Evolutionary conservation across 2,113 vertebrate genomes (phyloP), one percentile per base, ranked within the genome.

Genomic region (Lophochroa leadbeateri): DNA sequence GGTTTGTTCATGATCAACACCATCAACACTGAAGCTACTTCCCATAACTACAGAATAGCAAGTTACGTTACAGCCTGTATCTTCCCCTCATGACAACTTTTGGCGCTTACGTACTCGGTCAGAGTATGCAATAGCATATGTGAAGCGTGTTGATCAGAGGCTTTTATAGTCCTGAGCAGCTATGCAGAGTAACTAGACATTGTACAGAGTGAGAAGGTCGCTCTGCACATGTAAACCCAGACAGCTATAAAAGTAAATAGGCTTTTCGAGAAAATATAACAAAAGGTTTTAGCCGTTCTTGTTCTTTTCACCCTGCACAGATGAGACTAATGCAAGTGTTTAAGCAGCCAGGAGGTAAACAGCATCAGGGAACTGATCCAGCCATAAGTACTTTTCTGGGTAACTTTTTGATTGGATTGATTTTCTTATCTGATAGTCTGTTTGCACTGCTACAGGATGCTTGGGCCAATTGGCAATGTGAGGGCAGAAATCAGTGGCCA

Each of bases 381-480:
- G 35, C 13, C 41, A 46, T 31, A 84, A 94, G 25, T 37, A 41
- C 57, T 91, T 75, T 79, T 47, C 74, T 68, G 69, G 37, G 5
- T 79, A 90, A 85, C 55, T 87, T 93, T 84, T 68, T 18, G 16
- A 31, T 39, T 85, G 70, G 50, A 71, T 43, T 43, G 44, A 37
- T 85, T 92, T 64, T 92, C 49, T 53, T 82, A 21, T 80, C 49
- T 41, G 58, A 29, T 57, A 47, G 61, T 79, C 20, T 94, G 71
- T 94, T 93, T 95, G 63, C 53, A 7, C 11, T 88, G 49, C 53
- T 69, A 7, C 24, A 11, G 47, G 41, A 20, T 19, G 28, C 25
- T 70, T 52, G 41, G 58, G 64, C 95, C 96, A 96, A 9, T 8
- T 93, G 95, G 96, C 94, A 86, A 35, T 14, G 17, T 5, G 4